Evolutionary conservation across 2,888 invertebrate genomes (phyloP), one percentile per base, ranked within the genome.

Genomic region (Polyommatus icarus): DNA sequence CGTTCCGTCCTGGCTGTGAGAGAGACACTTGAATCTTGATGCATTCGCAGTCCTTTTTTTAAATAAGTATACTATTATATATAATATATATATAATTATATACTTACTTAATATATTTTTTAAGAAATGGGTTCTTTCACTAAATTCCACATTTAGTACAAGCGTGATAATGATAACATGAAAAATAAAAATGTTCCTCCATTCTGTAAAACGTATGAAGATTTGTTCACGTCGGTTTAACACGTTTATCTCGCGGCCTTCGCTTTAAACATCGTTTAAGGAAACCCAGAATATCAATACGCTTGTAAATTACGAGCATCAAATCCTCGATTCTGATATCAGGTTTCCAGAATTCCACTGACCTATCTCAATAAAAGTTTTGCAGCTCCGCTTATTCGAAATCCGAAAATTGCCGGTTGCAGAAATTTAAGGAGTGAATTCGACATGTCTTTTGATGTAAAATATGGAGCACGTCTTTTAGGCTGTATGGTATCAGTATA

Each of bases 201-300:
- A 67, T 67, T 67, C 24, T 67, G 29, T 67, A 15, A 61, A 18
- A 18, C 67, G 67, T 67, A 32, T 29, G 67, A 67, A 67, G 67
- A 32, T 29, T 32, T 67, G 67, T 67, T 67, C 67, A 29, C 32
- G 15, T 67, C 67, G 67, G 29, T 67, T 32, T 67, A 29, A 61
- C 61, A 61, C 12, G 29, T 67, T 67, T 67, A 67, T 67, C 67
- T 29, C 29, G 24, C 6, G 20, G 67, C 67, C 67, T 67, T 32
- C 67, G 15, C 12, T 67, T 67, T 29, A 32, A 67, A 29, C 15
- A 67, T 32, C 67, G 67, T 29, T 67, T 67, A 32, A 67, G 67
- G 29, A 67, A 67, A 32, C 67, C 67, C 29, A 67, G 67, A 29
- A 67, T 67, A 67, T 67, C 67, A 67, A 67, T 67, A 67, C 67